Evolutionary conservation across 2,113 vertebrate species (phyloP), one percentile per base, ranked within the genome.

Genomic region (Myotis yumanensis): DNA sequence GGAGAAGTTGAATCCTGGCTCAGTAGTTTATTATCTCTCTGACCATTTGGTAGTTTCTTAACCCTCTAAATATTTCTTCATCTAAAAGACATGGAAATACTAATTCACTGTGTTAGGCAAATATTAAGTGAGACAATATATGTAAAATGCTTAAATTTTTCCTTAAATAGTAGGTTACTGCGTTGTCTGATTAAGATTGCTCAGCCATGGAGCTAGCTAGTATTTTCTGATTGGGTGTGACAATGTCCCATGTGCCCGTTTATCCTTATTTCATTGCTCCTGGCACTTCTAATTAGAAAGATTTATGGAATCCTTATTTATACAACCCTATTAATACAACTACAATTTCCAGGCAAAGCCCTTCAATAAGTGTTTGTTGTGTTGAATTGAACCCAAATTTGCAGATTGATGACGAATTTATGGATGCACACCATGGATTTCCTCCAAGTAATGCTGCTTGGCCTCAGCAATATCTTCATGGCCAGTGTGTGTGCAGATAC

Each of bases 11-110:
- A 93, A 75, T 66, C 32, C 68, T 77, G 43, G 18, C 12, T 59
- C 40, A 30, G 1, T 35, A 25, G 7, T 48, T 93, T 81, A 59
- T 82, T 66, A 90, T 52, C 15, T 81, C 37, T 73, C 15, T 72
- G 51, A 92, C 28, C 15, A 94, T 93, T 76, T 51, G 20, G 71
- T 72, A 68, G 30, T 68, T 54, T 62, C 18, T 64, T 69, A 81
- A 88, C 5, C 9, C 35, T 86, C 69, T 51, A 7, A 62, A 8
- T 32, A 54, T 69, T 90, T 87, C 37, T 25, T 87, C 8, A 68
- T 28, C 46, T 76, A 83, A 83, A 73, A 86, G 73, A 9, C 25
- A n/a, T 68, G 69, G 69, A 93, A 89, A 73, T 72, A 91, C 93
- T 57, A 64, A 11, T 43, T 87, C 3, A 52, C 40, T 25, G 5